Base-by-base conservation (phyloP, 2,797 vertebrate species). In the Diceros bicornis region DNA sequence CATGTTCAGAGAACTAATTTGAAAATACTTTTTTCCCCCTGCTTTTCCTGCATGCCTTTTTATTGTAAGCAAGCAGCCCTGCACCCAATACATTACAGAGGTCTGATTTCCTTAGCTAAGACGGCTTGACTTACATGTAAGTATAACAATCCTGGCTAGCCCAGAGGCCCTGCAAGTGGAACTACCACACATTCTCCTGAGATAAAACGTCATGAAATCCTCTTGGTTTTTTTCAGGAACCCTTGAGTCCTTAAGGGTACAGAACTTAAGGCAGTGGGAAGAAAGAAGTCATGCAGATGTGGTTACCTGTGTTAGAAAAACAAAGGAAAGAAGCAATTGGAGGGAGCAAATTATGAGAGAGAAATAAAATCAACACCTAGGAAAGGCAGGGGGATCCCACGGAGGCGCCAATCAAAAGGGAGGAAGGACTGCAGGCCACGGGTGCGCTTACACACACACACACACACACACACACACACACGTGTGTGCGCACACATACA, bases 151-250 rank as follows among this genome's bases (percentile, higher is more conserved):
- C 78, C 74, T 23, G 2, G 52, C 64, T 78, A 91, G 79, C n/a
- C 37, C 66, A 68, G 89, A 17, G 69, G 57, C 62, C 55, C 61
- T 74, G 57, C 89, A 78, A 92, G 44, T 86, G 52, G 72, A 93
- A 94, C 57, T 88, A 10, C 21, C 27, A 44, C 52, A 90, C 44
- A 55, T 61, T 96, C 93, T 44, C 44, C 75, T 13, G 34, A 75
- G 57, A 82, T 84, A 96, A 97, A 92, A 89, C 66, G 82, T 55
- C 50, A 94, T 90, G 93, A 78, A 95, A 94, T 71, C 64, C n/a
- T 96, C 57, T 2, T 62, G 71, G 1, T 41, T 77, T 71, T 72
- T 52, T 20, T 47, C 81, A 85, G 64, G 55, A 93, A 78, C 61
- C 84, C 37, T 88, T 29, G 64, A 95, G 72, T 82, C 96, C 59